A percentile compares a stretch with the other conserved stretches of the same genome.
These are phyloP conservation scores for Lithophane ornitopus DNA, from an alignment of 2,888 invertebrate species.

Conservation along the genomic window DNA sequence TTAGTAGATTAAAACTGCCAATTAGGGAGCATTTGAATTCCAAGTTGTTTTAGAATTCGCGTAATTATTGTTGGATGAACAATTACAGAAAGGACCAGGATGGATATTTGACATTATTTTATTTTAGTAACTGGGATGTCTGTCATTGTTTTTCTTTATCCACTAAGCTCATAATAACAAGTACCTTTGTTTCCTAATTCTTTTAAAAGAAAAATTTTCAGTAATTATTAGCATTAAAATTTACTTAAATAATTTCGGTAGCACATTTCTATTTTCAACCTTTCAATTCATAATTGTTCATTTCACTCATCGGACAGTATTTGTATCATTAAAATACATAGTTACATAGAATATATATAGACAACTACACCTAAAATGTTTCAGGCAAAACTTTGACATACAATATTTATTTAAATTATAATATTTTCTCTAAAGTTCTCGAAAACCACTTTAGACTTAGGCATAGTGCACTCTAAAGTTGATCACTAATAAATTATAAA, in stretches of 20 bases:
- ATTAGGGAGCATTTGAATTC: conserved; percentile 89
- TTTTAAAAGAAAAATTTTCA: neutral
- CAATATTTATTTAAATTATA: neutral
- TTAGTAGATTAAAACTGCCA: conserved; percentile 90
- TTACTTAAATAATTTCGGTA: neutral
- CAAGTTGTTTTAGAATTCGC: conserved; percentile 89
- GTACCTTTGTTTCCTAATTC: neutral
- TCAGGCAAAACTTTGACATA: neutral
- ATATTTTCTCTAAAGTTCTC: neutral
- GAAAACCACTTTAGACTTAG: neutral
- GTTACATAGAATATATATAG: neutral
- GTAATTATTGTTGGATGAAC: conserved; percentile 89
- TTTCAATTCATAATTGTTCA: neutral
- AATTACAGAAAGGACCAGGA: conserved; percentile 81
- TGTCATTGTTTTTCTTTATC: conserved; percentile 16
- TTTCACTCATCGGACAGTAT: neutral
- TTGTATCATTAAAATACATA: neutral
- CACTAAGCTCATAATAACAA: neutral
- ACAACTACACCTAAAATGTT: neutral
- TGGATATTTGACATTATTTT: conserved; percentile 80
- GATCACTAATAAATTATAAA: conserved; percentile 49
- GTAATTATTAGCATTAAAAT: neutral
- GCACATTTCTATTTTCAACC: neutral
- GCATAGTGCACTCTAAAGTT: neutral
- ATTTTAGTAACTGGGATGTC: conserved; percentile 63